Base-by-base conservation (phyloP, 2,888 invertebrate genomes). In the Eupithecia subfuscata region DNA sequence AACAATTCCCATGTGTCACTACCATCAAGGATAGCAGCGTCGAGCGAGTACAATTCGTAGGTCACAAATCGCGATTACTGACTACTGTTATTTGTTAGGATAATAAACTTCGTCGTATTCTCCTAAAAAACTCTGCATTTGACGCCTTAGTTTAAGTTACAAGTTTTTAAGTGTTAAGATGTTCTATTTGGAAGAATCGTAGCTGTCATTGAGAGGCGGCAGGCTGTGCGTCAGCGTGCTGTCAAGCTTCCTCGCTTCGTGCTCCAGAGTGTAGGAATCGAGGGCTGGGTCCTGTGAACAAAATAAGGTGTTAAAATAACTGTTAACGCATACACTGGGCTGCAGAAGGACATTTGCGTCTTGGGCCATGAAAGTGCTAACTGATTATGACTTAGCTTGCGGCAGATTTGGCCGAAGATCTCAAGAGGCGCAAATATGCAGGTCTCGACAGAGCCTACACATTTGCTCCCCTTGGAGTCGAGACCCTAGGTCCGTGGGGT, bases 261-360 rank as follows among this genome's bases (percentile, higher is more conserved):
- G 98, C 88, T 99, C 98, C 86, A 99, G 92, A 1, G 98, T 96
- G 81, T 97, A 96, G 0, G 98, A 97, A 92, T 98, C 98, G 72
- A 98, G 92, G 0, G 97, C 96, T 3, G 98, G 98, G 91, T 99
- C 98, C 92, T 96, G 95, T 11, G 63, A 93, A 76, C 64, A 78
- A 81, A 82, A 22, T n/a, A 45, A 65, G 56, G 73, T 52, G 69
- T 79, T 30, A 45, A 56, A 22, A 52, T n/a, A 52, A 52, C 52
- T 48, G n/a, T n/a, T 43, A 43, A 30, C 30, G 30, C 30, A 30
- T 30, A 2, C 30, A 30, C 30, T 30, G 30, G 30, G 30, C 30
- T 30, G 30, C 30, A 30, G 30, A 30, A 30, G 2, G 30, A 30
- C 3, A 30, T 3, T 3, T 30, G 30, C 30, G 30, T 30, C 2